Percentiles rank a stretch among this genome's conserved stretches.
phyloP scores from a whole-genome alignment of 2,888 invertebrate species.

The Chymomyza amoena region DNA sequence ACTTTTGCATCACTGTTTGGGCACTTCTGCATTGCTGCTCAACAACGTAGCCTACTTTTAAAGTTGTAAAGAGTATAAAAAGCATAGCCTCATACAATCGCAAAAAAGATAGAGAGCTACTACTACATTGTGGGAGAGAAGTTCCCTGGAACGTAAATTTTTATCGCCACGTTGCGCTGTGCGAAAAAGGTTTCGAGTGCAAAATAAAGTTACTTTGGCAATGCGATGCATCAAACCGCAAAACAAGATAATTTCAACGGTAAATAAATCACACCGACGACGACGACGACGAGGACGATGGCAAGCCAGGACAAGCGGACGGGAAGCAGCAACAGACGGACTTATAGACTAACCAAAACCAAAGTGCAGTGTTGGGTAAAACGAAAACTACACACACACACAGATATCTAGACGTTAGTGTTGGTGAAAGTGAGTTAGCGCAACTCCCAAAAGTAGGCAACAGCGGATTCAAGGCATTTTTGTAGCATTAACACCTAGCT shows the following conservation, averaged over 20 bases:
- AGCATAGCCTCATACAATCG: background rate
- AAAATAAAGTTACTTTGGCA: conserved; percentile 71
- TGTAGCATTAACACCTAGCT: conserved; percentile 60
- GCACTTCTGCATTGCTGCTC: too few relatives aligned
- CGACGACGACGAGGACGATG: background rate
- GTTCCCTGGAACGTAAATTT: conserved; percentile 57
- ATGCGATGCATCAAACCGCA: conserved; percentile 72
- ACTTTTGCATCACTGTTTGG: too few relatives aligned
- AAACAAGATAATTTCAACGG: conserved; percentile 76
- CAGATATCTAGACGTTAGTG: background rate
- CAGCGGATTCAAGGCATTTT: conserved; percentile 34
- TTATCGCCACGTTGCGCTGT: conserved; percentile 52
- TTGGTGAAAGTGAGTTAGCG: background rate
- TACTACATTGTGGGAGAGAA: background rate
- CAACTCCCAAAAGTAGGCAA: conserved; percentile 56
- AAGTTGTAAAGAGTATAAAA: background rate
- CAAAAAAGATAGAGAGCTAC: conserved; percentile 23
- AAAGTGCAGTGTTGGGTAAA: conserved; percentile 19
- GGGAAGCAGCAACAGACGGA: background rate
- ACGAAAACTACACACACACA: background rate
- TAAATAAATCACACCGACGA: conserved; percentile 73
- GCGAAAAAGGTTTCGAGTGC: conserved; percentile 69
- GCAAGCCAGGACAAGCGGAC: background rate
- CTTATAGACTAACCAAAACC: background rate
- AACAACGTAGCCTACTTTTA: background rate